Evolutionary conservation across 2,797 vertebrate species (phyloP).

Genomic region (Scleropages formosus): DNA sequence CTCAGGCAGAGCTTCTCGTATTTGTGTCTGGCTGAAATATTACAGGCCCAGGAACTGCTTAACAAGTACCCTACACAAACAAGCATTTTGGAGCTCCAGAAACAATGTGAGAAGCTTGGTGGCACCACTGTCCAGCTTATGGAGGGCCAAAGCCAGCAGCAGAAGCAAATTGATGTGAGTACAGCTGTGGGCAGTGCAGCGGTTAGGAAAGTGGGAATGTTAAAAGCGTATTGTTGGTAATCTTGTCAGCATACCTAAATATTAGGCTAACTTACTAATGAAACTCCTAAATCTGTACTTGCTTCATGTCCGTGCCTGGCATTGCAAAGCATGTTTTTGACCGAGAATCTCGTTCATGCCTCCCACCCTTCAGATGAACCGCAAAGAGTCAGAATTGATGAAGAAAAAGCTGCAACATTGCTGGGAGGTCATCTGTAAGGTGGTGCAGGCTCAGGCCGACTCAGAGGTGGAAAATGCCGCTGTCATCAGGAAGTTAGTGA

Average conservation of each 20-base stretch:
- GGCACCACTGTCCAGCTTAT: constrained; percentile 52
- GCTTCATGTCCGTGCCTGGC: neutral
- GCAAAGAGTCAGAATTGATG: no score
- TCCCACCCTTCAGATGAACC: no score
- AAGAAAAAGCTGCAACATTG: no score
- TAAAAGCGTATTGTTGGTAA: constrained; percentile 37
- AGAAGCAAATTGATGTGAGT: constrained; percentile 71
- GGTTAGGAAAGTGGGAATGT: constrained; percentile 40
- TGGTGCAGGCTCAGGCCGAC: no score
- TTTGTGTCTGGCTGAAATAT: neutral
- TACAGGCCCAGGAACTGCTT: constrained; percentile 21
- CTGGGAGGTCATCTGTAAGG: no score
- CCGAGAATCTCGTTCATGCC: no score
- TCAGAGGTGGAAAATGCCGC: no score
- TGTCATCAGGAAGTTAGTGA: no score
- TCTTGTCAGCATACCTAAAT: neutral
- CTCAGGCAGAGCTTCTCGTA: no score
- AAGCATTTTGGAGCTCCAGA: constrained; percentile 69
- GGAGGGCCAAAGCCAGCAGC: constrained; percentile 65
- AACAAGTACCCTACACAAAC: constrained; percentile 60
- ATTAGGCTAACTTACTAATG: no score
- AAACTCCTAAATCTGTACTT: neutral
- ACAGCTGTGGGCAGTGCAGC: neutral
- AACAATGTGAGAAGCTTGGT: constrained; percentile 68
- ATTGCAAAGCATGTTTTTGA: no score